phyloP scores from a whole-genome alignment of 2,797 vertebrate genomes.

The Basileuterus tristriatus region DNA sequence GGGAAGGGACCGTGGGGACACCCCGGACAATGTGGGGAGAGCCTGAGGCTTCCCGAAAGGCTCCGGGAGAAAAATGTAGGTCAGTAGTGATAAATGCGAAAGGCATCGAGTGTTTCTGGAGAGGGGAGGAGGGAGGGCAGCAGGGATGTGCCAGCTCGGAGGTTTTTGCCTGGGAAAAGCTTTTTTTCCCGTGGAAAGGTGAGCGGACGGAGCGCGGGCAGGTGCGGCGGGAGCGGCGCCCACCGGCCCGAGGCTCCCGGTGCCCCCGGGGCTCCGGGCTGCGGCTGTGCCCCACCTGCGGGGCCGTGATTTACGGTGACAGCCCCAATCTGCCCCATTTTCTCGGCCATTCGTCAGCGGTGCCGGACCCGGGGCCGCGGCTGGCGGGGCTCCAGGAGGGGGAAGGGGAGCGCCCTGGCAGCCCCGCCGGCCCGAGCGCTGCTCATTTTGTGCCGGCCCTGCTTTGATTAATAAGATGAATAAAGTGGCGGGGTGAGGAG shows the following conservation, averaged over 20 bases:
- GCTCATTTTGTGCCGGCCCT: background rate
- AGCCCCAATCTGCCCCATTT: constrained; percentile 19
- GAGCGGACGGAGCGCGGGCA: background rate
- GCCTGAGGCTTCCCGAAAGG: background rate
- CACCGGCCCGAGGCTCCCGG: accelerated
- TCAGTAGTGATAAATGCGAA: background rate
- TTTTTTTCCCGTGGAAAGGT: background rate
- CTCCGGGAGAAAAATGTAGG: background rate
- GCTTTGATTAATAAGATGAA: constrained; percentile 35
- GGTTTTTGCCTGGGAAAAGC: background rate
- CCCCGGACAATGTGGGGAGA: accelerated
- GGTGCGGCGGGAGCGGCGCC: background rate
- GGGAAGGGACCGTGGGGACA: accelerated
- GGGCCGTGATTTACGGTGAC: background rate
- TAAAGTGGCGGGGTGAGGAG: background rate
- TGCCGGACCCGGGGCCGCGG: background rate
- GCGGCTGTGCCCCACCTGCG: background rate
- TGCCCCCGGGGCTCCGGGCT: background rate
- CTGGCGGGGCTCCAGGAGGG: background rate
- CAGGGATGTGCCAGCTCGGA: background rate
- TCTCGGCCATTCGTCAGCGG: background rate
- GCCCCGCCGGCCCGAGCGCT: background rate
- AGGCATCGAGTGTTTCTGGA: background rate
- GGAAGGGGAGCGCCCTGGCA: background rate
- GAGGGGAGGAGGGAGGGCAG: background rate